Base-by-base conservation (phyloP, 53 echinoderm and acorn worm genomes). In the Henricia sp. region DNA sequence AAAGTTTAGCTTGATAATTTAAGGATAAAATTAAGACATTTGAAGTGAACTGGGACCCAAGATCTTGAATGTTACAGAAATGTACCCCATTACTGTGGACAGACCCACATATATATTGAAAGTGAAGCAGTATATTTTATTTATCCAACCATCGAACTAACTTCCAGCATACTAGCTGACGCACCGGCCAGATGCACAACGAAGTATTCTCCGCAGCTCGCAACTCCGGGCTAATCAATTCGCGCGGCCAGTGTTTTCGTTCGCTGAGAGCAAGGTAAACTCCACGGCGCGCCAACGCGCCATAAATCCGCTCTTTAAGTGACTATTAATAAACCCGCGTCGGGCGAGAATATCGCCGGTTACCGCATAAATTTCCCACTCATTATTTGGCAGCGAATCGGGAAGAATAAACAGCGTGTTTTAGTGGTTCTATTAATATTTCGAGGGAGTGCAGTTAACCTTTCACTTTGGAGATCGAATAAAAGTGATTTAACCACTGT, bases 201-300 rank as follows among this genome's bases (percentile, higher is more conserved):
- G n/a, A n/a, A n/a, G n/a, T n/a, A n/a, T n/a, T n/a, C n/a, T 11
- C 33, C 32, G 62, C 10, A 2, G 33, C 62, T 60, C 62, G 33
- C 16, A 60, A 60, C 17, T 60, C 62, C 62, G n/a, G n/a, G n/a
- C n/a, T n/a, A 60, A 60, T 60, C 62, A 60, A 60, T 60, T 60
- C 33, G 33, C 32, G 62, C 62, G 32, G 29, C 27, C 28, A 13
- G 62, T 60, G 62, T 60, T 60, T 60, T 60, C 62, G 33, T 60
- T 60, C 62, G 30, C 24, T 32, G 62, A 60, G 62, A 60, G 62
- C 62, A 13, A 60, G 62, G 62, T 60, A 60, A 60, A 60, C 62
- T 19, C 13, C n/a, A 60, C 62, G 33, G 62, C 62, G 62, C 62
- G 62, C 30, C 0, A 10, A 32, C 62, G 62, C 62, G 62, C 62